Conservation (phyloP, 2,888 invertebrate species). For the Strigamia transsilvanica region DNA sequence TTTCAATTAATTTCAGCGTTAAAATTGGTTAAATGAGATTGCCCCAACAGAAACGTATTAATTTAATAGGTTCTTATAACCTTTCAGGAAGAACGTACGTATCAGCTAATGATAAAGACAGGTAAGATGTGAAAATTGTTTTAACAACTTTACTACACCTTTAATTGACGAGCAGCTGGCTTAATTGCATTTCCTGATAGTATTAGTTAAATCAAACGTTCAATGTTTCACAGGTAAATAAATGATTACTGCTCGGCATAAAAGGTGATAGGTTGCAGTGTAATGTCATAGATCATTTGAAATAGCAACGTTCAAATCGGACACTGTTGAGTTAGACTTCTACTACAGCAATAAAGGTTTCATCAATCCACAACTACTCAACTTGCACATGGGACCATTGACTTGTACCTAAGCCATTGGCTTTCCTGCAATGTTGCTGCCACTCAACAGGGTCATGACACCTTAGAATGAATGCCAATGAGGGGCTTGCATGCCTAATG, state of each 20-base stretch:
- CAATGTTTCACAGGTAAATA: too few relatives aligned
- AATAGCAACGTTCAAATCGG: neutral
- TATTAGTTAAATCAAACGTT: too few relatives aligned
- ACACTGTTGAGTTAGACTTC: too few relatives aligned
- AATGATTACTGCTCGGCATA: neutral
- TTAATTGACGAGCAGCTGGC: neutral
- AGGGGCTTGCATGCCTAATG: too few relatives aligned
- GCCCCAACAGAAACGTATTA: constrained; percentile 53
- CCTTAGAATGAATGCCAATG: too few relatives aligned
- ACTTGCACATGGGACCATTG: too few relatives aligned
- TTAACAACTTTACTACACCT: neutral
- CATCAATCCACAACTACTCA: too few relatives aligned
- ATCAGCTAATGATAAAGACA: constrained; percentile 52
- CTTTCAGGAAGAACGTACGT: constrained; percentile 53
- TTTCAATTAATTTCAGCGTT: constrained; percentile 50
- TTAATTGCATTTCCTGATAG: neutral
- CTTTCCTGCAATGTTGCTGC: too few relatives aligned
- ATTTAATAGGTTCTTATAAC: constrained; percentile 54
- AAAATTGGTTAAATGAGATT: constrained; percentile 21
- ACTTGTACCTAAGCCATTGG: too few relatives aligned
- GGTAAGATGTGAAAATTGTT: constrained; percentile 32
- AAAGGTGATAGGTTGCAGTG: neutral
- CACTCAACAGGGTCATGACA: too few relatives aligned
- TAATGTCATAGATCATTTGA: neutral
- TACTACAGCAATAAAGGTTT: too few relatives aligned